Evolutionary conservation across 2,797 vertebrate genomes (phyloP).

Genomic region (Sebastes itinus): DNA sequence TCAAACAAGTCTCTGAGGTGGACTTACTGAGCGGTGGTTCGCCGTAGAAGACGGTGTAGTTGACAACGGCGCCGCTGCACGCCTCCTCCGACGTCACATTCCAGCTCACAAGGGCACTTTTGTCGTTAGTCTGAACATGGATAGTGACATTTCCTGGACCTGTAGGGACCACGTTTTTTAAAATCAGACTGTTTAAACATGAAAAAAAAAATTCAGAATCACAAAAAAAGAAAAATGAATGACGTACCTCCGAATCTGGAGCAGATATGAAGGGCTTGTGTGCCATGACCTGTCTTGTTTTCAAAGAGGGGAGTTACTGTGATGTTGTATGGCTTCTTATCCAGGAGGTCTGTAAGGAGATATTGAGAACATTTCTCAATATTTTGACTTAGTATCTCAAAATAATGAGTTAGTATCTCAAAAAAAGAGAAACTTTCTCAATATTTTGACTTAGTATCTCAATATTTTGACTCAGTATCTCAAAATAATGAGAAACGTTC

Average conservation of each 20-base stretch:
- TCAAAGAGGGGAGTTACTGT: conserved; percentile 73
- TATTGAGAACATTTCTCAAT: too few species aligned
- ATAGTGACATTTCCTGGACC: conserved; percentile 50
- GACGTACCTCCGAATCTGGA: conserved; percentile 61
- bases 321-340: conserved; percentile 64
- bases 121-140: conserved; percentile 22
- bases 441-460: too few species aligned
- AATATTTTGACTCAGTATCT: too few species aligned
- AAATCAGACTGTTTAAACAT: background rate
- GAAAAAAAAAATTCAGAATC: background rate
- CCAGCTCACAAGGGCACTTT: conserved; percentile 68
- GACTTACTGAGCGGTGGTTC: conserved; percentile 45
- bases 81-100: background rate
- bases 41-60: conserved; percentile 67
- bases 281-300: conserved; percentile 55
- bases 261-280: conserved; percentile 55
- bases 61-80: conserved; percentile 61
- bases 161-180: background rate
- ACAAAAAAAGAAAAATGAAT: background rate
- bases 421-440: too few species aligned
- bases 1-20: background rate
- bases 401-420: too few species aligned
- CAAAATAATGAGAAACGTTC: too few species aligned
- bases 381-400: too few species aligned
- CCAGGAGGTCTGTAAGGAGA: conserved; percentile 52